Evolutionary conservation across 2,888 invertebrate species (phyloP).

Genomic region (Oegoconia quadripuncta): DNA sequence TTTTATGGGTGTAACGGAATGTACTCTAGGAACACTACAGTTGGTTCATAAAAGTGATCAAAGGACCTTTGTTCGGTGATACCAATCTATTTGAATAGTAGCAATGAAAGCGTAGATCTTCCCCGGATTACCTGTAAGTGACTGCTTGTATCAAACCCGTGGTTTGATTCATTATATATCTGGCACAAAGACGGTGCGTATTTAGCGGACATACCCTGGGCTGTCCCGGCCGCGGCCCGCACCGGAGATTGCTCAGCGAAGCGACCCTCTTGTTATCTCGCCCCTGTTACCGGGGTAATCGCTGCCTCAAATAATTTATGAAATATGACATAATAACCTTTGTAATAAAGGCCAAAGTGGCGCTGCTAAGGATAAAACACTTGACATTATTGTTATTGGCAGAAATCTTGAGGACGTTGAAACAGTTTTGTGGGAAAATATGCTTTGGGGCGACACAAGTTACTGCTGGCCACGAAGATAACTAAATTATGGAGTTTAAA

Average conservation of each 20-base stretch:
- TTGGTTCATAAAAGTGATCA: neutral
- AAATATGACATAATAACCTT: slow-evolving; percentile 68
- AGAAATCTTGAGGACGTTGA: slow-evolving; percentile 30
- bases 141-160: slow-evolving; percentile 3
- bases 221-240: slow-evolving; percentile 9
- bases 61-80: too few relatives aligned
- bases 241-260: slow-evolving; percentile 27
- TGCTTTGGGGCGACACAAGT: slow-evolving; percentile 3
- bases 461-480: neutral
- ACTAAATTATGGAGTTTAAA: slow-evolving; percentile 7
- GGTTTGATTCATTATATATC: slow-evolving; percentile 3
- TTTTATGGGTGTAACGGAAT: too few relatives aligned
- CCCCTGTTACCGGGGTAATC: slow-evolving; percentile 48
- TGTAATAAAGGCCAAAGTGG: slow-evolving; percentile 56
- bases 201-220: neutral
- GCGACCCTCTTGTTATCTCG: slow-evolving; percentile 45
- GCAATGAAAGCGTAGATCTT: neutral
- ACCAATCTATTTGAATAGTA: too few relatives aligned
- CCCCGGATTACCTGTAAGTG: neutral
- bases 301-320: slow-evolving; percentile 66
- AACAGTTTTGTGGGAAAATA: slow-evolving; percentile 6
- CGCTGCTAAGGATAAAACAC: slow-evolving; percentile 47
- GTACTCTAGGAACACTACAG: too few relatives aligned
- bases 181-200: slow-evolving; percentile 1
- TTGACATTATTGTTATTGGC: slow-evolving; percentile 53